Percentiles rank a stretch among this genome's conserved stretches.
Conservation (phyloP, 2,113 vertebrate species). For the Plectropomus leopardus region DNA sequence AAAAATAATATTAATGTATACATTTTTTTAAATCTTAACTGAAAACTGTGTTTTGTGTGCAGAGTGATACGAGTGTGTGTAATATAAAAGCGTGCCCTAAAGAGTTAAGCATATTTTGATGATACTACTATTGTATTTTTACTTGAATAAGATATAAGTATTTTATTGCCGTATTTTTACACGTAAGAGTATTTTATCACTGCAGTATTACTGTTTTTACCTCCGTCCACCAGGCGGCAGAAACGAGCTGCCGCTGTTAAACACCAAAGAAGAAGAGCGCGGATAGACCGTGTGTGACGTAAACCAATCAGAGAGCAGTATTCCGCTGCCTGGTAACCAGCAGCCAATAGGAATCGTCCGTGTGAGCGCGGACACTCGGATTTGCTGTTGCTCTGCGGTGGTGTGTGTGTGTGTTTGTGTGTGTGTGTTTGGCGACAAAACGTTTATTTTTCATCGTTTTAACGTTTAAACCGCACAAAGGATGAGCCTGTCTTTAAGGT, state of each 20-base stretch:
- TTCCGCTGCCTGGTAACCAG: slow-evolving; percentile 45
- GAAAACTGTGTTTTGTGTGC: no score
- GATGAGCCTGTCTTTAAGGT: slow-evolving; percentile 83
- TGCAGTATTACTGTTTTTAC: no score
- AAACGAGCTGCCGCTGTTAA: neutral
- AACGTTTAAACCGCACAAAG: neutral
- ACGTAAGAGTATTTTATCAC: no score
- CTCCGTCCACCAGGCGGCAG: neutral
- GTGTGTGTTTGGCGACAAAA: neutral
- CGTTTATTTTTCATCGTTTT: neutral
- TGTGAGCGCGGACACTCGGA: slow-evolving; percentile 59
- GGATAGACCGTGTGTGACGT: fast-evolving
- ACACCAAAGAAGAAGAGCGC: neutral
- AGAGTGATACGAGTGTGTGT: no score
- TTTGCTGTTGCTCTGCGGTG: slow-evolving; percentile 40
- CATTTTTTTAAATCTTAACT: no score
- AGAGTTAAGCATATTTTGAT: no score
- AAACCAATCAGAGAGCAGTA: slow-evolving; percentile 58
- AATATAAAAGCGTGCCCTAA: no score
- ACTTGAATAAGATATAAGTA: no score
- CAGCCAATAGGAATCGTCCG: slow-evolving; percentile 54
- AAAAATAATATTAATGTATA: no score
- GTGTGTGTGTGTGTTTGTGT: neutral
- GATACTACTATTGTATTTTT: no score
- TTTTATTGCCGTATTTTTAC: no score